phyloP scores from a whole-genome alignment of 2,113 vertebrate species.

The Lathamus discolor region DNA sequence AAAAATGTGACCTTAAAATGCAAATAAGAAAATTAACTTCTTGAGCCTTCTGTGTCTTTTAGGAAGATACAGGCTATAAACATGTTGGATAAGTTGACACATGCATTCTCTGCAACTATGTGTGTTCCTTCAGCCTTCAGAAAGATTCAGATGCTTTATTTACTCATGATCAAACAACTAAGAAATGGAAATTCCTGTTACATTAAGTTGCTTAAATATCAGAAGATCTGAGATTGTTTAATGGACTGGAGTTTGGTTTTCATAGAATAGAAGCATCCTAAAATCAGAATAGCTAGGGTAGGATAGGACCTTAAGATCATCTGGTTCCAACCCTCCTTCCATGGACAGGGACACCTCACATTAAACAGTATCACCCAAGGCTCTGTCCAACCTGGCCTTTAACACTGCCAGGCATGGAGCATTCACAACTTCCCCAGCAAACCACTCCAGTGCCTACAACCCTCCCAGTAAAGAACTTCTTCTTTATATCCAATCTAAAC shows the following conservation, averaged over 20 bases:
- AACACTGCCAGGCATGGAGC: too few species aligned
- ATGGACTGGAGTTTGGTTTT: background rate
- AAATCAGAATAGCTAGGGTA: too few species aligned
- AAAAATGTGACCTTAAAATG: background rate
- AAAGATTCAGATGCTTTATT: background rate
- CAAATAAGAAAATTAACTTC: background rate
- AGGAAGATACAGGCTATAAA: background rate
- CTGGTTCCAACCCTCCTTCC: too few species aligned
- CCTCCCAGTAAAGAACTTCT: too few species aligned
- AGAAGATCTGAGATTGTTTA: background rate
- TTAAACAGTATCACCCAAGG: too few species aligned
- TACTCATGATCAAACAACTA: background rate
- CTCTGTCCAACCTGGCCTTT: too few species aligned
- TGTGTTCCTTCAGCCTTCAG: background rate
- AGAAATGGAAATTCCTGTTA: background rate
- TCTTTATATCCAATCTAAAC: too few species aligned
- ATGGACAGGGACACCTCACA: too few species aligned
- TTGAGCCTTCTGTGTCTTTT: background rate
- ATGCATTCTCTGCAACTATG: background rate
- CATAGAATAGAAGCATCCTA: too few species aligned
- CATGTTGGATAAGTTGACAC: background rate
- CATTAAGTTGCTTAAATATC: background rate
- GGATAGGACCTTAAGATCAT: too few species aligned
- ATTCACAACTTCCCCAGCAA: too few species aligned
- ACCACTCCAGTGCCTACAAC: too few species aligned